Conservation (phyloP, 2,888 invertebrate species). For the Drosophila paramelanica region DNA sequence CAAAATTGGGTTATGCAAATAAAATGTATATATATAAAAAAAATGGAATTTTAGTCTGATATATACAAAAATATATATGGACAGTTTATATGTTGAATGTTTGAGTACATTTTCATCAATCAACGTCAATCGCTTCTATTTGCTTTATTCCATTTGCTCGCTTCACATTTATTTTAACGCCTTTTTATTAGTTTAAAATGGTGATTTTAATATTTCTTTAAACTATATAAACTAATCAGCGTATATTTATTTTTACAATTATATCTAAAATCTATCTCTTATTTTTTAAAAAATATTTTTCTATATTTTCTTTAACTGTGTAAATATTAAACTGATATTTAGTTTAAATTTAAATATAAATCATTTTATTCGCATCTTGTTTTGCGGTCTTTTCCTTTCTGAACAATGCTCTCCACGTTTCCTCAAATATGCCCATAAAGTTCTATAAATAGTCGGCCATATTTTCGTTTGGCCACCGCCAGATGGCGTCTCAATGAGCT, state of each 20-base stretch:
- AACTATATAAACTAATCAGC: not conserved
- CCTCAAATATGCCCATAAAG: not conserved
- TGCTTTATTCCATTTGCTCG: not conserved
- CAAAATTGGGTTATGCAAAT: conserved; percentile 60
- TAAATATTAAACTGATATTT: no score
- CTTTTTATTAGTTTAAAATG: no score
- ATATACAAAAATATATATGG: not conserved
- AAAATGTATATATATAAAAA: not conserved
- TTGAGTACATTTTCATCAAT: conserved; percentile 9
- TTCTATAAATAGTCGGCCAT: not conserved
- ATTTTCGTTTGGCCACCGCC: conserved; percentile 7
- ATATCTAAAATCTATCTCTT: no score
- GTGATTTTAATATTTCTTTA: not conserved
- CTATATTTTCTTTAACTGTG: no score
- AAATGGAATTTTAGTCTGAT: conserved; percentile 3
- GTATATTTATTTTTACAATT: no score
- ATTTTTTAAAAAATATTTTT: not conserved
- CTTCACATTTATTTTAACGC: not conserved
- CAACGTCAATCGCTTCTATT: not conserved
- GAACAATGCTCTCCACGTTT: not conserved
- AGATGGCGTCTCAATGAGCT: conserved; percentile 45
- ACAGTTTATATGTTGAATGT: not conserved
- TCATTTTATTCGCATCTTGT: not conserved
- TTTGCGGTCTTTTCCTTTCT: no score
- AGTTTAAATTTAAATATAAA: not conserved